These are phyloP conservation scores for Hystrix cristata DNA, from an alignment of 2,113 vertebrate species.

Conservation along the genomic window DNA sequence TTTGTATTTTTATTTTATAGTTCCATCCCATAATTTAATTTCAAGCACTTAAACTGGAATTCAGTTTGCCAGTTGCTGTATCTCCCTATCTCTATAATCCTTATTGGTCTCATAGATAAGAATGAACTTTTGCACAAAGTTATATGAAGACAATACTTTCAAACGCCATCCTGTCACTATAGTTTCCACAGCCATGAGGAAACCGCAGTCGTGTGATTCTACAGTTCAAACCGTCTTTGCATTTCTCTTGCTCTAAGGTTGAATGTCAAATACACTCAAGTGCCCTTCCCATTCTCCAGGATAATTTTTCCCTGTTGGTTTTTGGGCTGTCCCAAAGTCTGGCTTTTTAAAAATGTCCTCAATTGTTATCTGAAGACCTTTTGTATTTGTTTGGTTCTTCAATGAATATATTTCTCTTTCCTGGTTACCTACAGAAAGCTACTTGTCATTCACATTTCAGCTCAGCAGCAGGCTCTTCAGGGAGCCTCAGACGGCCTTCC, in stretches of 20 bases:
- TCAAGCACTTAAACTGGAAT: not conserved
- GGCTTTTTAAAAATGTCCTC: not conserved
- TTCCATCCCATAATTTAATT: not conserved
- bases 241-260: not conserved
- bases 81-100: not conserved
- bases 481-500: not conserved
- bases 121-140: not conserved
- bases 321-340: not conserved
- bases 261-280: not conserved
- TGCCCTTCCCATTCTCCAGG: not conserved
- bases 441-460: not conserved
- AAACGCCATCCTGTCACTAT: not conserved
- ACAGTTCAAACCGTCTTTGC: not conserved
- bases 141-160: not conserved
- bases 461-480: not conserved
- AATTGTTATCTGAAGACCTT: not conserved
- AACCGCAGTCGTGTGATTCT: not conserved
- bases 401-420: not conserved
- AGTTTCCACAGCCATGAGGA: not conserved
- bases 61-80: not conserved
- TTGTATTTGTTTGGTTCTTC: not conserved
- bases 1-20: not conserved
- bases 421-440: not conserved
- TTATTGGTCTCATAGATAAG: not conserved
- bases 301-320: not conserved